phyloP scores from a whole-genome alignment of 2,888 invertebrate genomes.

The Cephus pygmeus region DNA sequence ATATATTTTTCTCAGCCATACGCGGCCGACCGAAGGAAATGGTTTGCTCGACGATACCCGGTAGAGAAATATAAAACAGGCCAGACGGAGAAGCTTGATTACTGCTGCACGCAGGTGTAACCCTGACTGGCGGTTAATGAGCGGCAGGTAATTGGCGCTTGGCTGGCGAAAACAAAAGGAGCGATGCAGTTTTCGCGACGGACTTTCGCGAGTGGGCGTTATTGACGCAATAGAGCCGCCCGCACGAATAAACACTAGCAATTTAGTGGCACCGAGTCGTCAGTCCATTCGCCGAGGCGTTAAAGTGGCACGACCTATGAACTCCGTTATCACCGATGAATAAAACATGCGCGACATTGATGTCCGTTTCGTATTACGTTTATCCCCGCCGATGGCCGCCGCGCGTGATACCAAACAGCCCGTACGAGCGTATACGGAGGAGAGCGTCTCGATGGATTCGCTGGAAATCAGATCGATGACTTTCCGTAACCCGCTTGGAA shows the following conservation, averaged over 20 bases:
- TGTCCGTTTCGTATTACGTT: not conserved
- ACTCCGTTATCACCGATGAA: conserved; percentile 37
- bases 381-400: not conserved
- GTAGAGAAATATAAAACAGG: too few species aligned
- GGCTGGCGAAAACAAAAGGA: not conserved
- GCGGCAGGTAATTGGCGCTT: too few species aligned
- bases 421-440: too few species aligned
- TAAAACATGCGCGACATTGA: conserved; percentile 29
- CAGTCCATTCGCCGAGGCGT: conserved; percentile 18
- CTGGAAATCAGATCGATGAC: not conserved
- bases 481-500: not conserved
- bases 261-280: conserved; percentile 24
- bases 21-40: too few species aligned
- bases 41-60: too few species aligned
- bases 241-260: conserved; percentile 12
- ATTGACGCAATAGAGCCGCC: not conserved
- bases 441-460: not conserved
- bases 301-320: conserved; percentile 33
- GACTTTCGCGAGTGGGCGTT: not conserved
- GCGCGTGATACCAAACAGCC: not conserved
- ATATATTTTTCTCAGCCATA: too few species aligned
- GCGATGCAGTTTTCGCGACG: not conserved
- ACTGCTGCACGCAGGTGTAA: too few species aligned
- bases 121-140: too few species aligned
- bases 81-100: too few species aligned